Conservation (phyloP, 2,888 invertebrate genomes). For the Spodoptera littoralis region DNA sequence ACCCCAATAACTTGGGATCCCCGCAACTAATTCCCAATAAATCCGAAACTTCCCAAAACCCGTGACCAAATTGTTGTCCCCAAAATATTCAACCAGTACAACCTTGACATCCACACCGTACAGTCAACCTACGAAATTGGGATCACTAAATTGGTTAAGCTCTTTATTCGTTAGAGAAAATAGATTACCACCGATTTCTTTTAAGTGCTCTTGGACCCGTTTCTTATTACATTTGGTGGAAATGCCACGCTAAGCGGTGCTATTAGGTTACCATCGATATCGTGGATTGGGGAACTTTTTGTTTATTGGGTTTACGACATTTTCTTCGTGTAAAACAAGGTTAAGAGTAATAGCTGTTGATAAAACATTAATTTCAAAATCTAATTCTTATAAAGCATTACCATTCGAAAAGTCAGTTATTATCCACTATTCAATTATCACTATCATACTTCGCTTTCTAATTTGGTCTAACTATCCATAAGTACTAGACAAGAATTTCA, state of each 20-base stretch:
- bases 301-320: constrained; percentile 20
- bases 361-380: neutral
- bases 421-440: neutral
- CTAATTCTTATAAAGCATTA: neutral
- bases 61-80: constrained; percentile 13
- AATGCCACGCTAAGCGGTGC: constrained; percentile 48
- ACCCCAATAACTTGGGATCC: constrained; percentile 17
- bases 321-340: constrained; percentile 4
- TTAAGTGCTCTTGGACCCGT: constrained; percentile 67
- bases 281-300: constrained; percentile 27
- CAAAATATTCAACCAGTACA: constrained; percentile 30
- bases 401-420: too few relatives aligned
- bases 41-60: constrained; percentile 18
- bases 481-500: constrained; percentile 10
- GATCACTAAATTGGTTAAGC: constrained; percentile 76
- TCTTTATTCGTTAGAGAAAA: constrained; percentile 74
- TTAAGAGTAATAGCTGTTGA: constrained; percentile 1
- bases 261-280: constrained; percentile 57
- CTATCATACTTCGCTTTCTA: neutral
- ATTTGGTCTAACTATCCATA: neutral
- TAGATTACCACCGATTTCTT: constrained; percentile 75
- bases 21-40: constrained; percentile 17
- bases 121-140: constrained; percentile 66
- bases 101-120: constrained; percentile 52
- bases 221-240: constrained; percentile 69